Base-by-base conservation (phyloP, 2,888 invertebrate genomes). In the Catocala fraxini region DNA sequence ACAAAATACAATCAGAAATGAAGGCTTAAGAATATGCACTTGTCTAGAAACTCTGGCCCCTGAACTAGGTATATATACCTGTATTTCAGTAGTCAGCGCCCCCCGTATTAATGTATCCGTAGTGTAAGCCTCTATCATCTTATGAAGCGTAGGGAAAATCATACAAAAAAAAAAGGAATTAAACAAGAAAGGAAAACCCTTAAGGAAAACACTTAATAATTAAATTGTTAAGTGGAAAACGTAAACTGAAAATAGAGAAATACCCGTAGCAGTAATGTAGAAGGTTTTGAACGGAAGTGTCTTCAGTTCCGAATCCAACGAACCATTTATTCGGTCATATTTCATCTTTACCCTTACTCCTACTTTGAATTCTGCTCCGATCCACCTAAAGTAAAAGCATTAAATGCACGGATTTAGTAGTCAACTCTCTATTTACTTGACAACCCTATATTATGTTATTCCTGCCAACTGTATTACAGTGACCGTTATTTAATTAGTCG, bases 401-500 rank as follows among this genome's bases (percentile, higher is more conserved):
- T 73, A 65, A 73, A 65, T 65, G 58, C 63, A 70, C 68, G 55
- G 73, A 73, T 68, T 73, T 67, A 56, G 64, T 59, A 58, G 66
- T 67, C 65, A 63, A 56, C 68, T 53, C 49, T 59, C 65, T 63
- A 62, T 70, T 73, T 73, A 56, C 63, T 65, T 60, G 65, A 58
- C 47, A 43, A 48, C 55, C 33, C 6, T 15, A 15, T 34, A 59
- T 63, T 55, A 42, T 33, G 34, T 13, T 53, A 58, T 42, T 25
- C 15, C 43, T 13, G 54, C 48, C 45, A 34, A 48, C 0, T 15
- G 10, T 7, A 56, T 43, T 43, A 51, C 62, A 34, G 41, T 25
- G 10, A 55, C 35, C 58, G 47, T 60, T 49, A 60, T 15, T n/a
- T 7, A 45, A 34, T 7, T 60, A 45, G 7, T n/a, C 2, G 6